Evolutionary conservation across 53 echinoderm and acorn worm species (phyloP).

Genomic region (Paelopatides confundens): DNA sequence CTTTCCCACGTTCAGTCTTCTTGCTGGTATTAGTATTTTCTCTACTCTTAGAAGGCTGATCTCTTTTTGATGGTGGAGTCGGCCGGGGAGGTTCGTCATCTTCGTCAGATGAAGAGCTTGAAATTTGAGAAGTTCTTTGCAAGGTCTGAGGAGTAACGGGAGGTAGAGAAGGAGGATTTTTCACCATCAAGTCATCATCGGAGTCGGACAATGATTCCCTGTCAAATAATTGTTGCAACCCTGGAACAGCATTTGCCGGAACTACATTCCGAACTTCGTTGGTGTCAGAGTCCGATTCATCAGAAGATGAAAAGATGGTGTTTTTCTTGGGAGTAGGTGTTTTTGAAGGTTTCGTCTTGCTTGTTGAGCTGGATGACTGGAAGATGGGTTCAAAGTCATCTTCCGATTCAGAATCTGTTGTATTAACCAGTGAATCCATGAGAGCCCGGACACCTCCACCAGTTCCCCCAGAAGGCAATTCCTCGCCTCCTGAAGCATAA

Average conservation of each 20-base stretch:
- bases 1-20: slow-evolving; percentile 9
- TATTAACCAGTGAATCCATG: slow-evolving; percentile 69
- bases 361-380: neutral
- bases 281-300: slow-evolving; percentile 22
- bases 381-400: slow-evolving; percentile 62
- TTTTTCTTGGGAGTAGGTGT: slow-evolving; percentile 23
- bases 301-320: slow-evolving; percentile 35
- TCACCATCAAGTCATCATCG: slow-evolving; percentile 11
- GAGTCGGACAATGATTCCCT: slow-evolving; percentile 25
- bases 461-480: slow-evolving; percentile 54
- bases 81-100: neutral
- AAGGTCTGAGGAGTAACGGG: neutral
- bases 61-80: neutral
- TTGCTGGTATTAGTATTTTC: neutral
- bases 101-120: slow-evolving; percentile 1
- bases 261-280: neutral
- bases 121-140: neutral
- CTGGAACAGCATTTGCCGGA: neutral
- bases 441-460: slow-evolving; percentile 82
- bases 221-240: slow-evolving; percentile 14
- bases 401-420: slow-evolving; percentile 81
- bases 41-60: neutral
- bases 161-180: neutral
- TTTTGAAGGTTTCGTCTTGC: neutral
- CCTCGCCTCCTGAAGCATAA: slow-evolving; percentile 42